Evolutionary conservation across 1,140 invertebrate species (phyloP).

Genomic region (Bombyx mori): DNA sequence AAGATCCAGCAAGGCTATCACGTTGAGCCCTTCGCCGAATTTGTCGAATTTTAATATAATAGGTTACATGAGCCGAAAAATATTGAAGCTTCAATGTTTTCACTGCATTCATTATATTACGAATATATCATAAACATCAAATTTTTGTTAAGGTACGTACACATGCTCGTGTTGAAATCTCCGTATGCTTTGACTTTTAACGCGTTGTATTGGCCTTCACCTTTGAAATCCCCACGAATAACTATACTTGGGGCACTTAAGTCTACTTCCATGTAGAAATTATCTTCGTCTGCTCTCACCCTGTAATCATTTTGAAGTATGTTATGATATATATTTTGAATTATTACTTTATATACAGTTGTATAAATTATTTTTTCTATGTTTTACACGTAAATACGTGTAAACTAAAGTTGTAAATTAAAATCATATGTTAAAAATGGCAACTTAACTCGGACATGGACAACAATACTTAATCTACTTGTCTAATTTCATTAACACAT

Average conservation of each 20-base stretch:
- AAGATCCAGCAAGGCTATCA: too few relatives aligned
- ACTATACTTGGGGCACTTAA: slow-evolving; percentile 60
- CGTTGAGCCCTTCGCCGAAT: too few relatives aligned
- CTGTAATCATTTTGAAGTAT: slow-evolving; percentile 20
- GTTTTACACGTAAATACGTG: not conserved
- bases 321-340: not conserved
- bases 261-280: slow-evolving; percentile 71
- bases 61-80: too few relatives aligned
- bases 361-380: not conserved
- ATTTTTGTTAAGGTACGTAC: slow-evolving; percentile 28
- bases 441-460: too few relatives aligned
- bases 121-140: too few relatives aligned
- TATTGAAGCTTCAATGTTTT: too few relatives aligned
- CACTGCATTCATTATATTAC: too few relatives aligned
- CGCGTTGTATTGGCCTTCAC: slow-evolving; percentile 61
- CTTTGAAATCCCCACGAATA: slow-evolving; percentile 67
- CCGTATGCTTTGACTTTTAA: slow-evolving; percentile 70
- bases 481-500: too few relatives aligned
- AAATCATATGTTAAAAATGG: too few relatives aligned
- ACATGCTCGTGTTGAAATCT: slow-evolving; percentile 52
- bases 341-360: not conserved
- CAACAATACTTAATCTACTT: too few relatives aligned
- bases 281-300: slow-evolving; percentile 60
- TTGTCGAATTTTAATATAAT: too few relatives aligned
- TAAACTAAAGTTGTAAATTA: too few relatives aligned